phyloP scores from a whole-genome alignment of 2,888 invertebrate species.

The Aspidapion aeneum region DNA sequence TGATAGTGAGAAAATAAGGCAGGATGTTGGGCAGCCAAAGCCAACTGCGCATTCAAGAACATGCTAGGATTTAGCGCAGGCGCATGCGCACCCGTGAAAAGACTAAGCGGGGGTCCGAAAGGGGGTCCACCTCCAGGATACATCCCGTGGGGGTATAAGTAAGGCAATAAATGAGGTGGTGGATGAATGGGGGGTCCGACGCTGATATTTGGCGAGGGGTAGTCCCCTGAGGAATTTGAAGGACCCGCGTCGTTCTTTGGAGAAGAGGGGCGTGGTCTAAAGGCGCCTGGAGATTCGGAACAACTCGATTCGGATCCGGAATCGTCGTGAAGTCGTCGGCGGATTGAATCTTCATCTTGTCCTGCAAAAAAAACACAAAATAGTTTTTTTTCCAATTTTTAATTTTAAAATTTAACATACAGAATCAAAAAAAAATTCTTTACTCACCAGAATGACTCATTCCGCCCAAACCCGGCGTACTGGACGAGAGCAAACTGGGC shows the following conservation, averaged over 20 bases:
- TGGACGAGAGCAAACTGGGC: conserved; percentile 52
- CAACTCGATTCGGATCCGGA: conserved; percentile 71
- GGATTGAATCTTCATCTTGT: conserved; percentile 47
- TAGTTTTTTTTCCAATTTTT: too few relatives aligned
- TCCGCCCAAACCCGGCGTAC: conserved; percentile 39
- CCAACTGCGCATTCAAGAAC: conserved; percentile 84
- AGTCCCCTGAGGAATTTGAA: conserved; percentile 58
- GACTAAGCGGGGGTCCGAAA: conserved; percentile 67
- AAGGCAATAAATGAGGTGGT: conserved; percentile 83
- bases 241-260: conserved; percentile 49
- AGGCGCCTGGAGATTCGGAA: conserved; percentile 57
- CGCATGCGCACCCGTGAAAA: conserved; percentile 58
- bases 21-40: conserved; percentile 85
- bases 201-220: conserved; percentile 89
- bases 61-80: conserved; percentile 77
- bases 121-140: conserved; percentile 67
- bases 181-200: conserved; percentile 93
- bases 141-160: conserved; percentile 86
- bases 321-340: conserved; percentile 56
- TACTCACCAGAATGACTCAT: conserved; percentile 41
- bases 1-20: conserved; percentile 68
- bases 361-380: conserved; percentile 31
- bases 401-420: not conserved
- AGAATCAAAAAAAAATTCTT: not conserved
- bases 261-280: conserved; percentile 48